A percentile compares a stretch with the other conserved stretches of the same genome.
These are phyloP conservation scores for Microtus oregoni DNA, from an alignment of 2,113 vertebrate genomes.

Conservation along the genomic window DNA sequence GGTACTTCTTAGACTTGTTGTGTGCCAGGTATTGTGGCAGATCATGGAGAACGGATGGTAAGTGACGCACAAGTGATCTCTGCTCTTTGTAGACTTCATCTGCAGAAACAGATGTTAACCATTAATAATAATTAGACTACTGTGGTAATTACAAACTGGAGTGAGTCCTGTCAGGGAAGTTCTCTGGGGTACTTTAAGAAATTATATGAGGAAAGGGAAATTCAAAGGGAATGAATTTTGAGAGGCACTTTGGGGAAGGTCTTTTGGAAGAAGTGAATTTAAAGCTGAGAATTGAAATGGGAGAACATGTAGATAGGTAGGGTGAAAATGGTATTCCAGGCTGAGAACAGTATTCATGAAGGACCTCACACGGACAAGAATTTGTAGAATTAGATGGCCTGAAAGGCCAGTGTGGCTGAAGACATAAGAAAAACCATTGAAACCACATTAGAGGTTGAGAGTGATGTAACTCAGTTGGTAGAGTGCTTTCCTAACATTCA, in stretches of 20 bases:
- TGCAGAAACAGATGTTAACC: neutral
- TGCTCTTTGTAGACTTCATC: neutral
- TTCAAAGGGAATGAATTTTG: neutral
- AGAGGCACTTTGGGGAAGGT: neutral
- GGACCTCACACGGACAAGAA: neutral
- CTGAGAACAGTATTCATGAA: neutral
- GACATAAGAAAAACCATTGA: neutral
- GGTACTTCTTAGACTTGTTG: neutral
- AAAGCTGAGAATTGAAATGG: conserved; percentile 10
- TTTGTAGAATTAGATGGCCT: neutral
- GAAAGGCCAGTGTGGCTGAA: neutral
- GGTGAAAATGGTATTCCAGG: neutral
- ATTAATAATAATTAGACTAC: neutral
- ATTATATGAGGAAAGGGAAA: neutral
- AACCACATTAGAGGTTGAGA: neutral
- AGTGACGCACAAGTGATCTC: neutral
- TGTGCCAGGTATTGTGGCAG: neutral
- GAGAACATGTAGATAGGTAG: neutral
- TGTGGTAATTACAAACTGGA: neutral
- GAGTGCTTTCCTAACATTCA: neutral
- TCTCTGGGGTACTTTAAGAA: neutral
- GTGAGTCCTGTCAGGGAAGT: neutral
- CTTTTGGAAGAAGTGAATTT: conserved; percentile 8
- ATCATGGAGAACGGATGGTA: neutral
- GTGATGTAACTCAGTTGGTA: neutral